Evolutionary conservation across 2,113 vertebrate genomes (phyloP).

Genomic region (Podiceps cristatus): DNA sequence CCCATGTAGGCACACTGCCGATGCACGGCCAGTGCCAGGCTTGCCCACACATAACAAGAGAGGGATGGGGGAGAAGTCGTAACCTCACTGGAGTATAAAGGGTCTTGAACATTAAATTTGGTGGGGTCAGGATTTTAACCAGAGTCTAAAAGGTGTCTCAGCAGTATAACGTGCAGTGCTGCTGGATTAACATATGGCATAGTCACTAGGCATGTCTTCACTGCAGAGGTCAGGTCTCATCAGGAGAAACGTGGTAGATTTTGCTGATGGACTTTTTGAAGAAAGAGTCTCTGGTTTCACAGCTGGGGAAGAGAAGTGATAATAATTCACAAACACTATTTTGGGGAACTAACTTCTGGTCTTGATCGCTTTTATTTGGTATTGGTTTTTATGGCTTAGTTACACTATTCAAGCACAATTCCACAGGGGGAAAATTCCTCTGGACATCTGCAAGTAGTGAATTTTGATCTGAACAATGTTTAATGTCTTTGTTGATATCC

Average conservation of each 20-base stretch:
- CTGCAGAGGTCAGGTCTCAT: neutral
- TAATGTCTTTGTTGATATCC: neutral
- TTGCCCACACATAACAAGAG: neutral
- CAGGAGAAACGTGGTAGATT: neutral
- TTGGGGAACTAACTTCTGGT: neutral
- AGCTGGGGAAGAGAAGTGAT: neutral
- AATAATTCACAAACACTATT: neutral
- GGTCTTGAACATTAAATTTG: neutral
- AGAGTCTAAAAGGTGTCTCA: neutral
- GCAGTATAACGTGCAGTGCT: neutral
- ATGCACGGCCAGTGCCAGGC: neutral
- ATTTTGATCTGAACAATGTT: neutral
- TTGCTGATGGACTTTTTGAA: neutral
- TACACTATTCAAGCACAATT: neutral
- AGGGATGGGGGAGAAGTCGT: neutral
- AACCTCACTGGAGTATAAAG: neutral
- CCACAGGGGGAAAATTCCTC: neutral
- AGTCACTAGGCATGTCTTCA: neutral
- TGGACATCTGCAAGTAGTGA: neutral
- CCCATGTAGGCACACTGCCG: rapidly evolving
- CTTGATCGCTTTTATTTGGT: neutral
- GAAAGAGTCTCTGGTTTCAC: neutral
- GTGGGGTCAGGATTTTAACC: neutral
- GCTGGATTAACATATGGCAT: neutral
- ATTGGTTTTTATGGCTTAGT: neutral